phyloP scores from a whole-genome alignment of 2,888 invertebrate species.

The Ophonus ardosiacus region DNA sequence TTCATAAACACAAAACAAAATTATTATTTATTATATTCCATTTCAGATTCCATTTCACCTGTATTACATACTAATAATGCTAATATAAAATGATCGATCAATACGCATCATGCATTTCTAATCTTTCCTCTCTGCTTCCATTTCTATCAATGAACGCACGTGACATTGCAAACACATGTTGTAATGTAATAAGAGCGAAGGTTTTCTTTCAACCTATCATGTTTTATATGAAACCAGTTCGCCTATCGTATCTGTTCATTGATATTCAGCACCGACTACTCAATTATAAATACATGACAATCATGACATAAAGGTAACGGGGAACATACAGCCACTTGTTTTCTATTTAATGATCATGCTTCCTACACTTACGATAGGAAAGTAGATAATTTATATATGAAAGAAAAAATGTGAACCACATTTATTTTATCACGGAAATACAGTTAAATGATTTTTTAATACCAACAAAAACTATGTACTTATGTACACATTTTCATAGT shows the following conservation, averaged over 20 bases:
- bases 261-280: slow-evolving; percentile 20
- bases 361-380: not conserved
- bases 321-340: not conserved
- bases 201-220: not conserved
- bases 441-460: too few relatives aligned
- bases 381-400: not conserved
- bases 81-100: too few relatives aligned
- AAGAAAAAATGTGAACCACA: not conserved
- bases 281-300: not conserved
- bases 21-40: too few relatives aligned
- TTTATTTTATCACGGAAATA: not conserved
- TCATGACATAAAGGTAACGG: not conserved
- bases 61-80: too few relatives aligned
- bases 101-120: too few relatives aligned
- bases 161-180: slow-evolving; percentile 11
- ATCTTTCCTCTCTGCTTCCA: not conserved
- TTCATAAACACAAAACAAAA: too few relatives aligned
- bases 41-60: too few relatives aligned
- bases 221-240: slow-evolving; percentile 34
- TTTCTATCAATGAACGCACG: slow-evolving; percentile 28
- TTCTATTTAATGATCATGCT: not conserved
- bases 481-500: too few relatives aligned
- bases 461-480: too few relatives aligned
- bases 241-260: slow-evolving; percentile 36
- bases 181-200: not conserved